Percentiles rank a stretch among this genome's conserved stretches.
Conservation (phyloP, 2,113 vertebrate genomes). For the Podarcis cretensis region DNA sequence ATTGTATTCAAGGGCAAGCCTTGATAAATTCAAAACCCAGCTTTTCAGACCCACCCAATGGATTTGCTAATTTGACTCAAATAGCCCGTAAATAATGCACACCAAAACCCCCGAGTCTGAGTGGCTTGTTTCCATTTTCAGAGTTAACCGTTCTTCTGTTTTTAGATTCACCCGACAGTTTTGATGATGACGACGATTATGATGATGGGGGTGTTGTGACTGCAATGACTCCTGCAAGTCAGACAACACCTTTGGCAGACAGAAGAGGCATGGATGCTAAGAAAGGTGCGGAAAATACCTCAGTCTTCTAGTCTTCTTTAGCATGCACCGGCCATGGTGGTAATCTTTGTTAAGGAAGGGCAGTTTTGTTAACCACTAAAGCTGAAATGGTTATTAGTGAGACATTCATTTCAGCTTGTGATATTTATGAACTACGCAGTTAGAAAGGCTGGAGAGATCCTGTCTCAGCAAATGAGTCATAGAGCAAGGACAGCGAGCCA, state of each 20-base stretch:
- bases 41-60: neutral
- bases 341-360: no score
- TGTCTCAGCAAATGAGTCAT: neutral
- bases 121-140: neutral
- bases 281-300: neutral
- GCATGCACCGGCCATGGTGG: neutral
- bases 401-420: neutral
- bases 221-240: neutral
- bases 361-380: no score
- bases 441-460: neutral
- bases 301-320: neutral
- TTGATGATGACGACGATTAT: neutral
- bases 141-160: neutral
- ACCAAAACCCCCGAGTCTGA: neutral
- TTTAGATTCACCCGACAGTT: neutral
- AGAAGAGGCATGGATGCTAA: neutral
- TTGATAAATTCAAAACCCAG: neutral
- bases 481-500: neutral
- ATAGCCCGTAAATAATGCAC: neutral
- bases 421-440: neutral
- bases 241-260: neutral
- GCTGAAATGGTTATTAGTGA: neutral
- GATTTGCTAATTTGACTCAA: neutral
- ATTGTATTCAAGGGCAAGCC: neutral
- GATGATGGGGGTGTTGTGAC: constrained; percentile 1